Percentiles rank a stretch among this genome's conserved stretches.
These are phyloP conservation scores for Thamnophis elegans DNA, from an alignment of 2,797 vertebrate genomes.

Conservation along the genomic window DNA sequence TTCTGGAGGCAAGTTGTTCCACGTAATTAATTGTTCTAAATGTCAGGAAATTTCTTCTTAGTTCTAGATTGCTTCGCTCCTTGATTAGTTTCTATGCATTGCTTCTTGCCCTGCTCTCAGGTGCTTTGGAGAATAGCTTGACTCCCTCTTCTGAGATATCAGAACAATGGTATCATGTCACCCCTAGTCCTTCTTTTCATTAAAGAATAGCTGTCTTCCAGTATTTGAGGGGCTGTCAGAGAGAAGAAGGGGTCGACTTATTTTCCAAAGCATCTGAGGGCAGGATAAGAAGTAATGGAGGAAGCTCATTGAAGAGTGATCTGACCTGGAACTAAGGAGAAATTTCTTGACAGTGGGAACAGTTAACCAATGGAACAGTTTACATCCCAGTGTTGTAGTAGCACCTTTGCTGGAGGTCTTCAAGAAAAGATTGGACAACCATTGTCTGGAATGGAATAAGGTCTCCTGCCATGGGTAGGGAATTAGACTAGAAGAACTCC, in stretches of 20 bases:
- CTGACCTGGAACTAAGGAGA: neutral
- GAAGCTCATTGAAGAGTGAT: neutral
- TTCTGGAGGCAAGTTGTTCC: too few relatives aligned
- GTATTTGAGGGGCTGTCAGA: neutral
- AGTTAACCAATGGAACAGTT: neutral
- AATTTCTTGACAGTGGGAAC: neutral
- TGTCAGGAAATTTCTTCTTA: too few relatives aligned
- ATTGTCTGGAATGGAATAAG: neutral
- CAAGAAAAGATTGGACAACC: neutral
- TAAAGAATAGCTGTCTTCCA: too few relatives aligned
- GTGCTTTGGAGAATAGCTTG: too few relatives aligned
- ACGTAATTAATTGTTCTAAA: too few relatives aligned
- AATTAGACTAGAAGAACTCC: neutral
- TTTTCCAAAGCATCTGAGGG: neutral
- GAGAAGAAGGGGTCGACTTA: neutral
- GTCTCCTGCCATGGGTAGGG: neutral
- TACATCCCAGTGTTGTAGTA: neutral
- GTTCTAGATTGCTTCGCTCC: too few relatives aligned
- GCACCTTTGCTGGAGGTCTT: neutral
- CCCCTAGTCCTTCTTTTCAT: too few relatives aligned
- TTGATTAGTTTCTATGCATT: too few relatives aligned
- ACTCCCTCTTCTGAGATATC: neutral
- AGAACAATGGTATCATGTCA: neutral
- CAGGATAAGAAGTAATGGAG: neutral
- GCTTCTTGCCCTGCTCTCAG: too few relatives aligned